Conservation (phyloP, 2,888 invertebrate genomes). For the Diadegma fenestrale region DNA sequence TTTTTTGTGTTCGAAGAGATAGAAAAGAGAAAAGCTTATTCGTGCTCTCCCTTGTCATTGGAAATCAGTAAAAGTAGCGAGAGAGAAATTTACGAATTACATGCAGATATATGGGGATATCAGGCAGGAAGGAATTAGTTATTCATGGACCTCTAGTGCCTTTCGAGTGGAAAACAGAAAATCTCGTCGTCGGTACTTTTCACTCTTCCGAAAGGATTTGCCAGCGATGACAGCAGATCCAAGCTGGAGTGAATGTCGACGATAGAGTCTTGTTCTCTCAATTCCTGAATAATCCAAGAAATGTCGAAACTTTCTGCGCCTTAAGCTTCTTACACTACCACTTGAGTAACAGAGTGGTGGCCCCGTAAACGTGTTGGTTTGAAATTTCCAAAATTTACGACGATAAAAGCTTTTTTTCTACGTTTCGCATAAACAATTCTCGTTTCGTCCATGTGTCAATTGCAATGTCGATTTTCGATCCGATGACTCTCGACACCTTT, state of each 20-base stretch:
- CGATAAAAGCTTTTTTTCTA: not conserved
- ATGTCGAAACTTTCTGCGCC: constrained; percentile 55
- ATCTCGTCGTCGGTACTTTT: constrained; percentile 42
- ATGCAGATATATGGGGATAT: constrained; percentile 15
- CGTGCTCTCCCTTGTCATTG: not conserved
- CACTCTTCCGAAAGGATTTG: constrained; percentile 43
- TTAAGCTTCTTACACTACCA: constrained; percentile 70
- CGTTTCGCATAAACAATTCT: not conserved
- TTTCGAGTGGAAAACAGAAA: constrained; percentile 60
- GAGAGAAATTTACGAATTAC: constrained; percentile 15
- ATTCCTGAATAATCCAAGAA: constrained; percentile 71
- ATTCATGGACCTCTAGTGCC: constrained; percentile 70
- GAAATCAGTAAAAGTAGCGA: constrained; percentile 14
- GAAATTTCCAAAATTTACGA: not conserved
- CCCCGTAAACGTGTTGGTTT: not conserved
- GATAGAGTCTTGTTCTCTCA: constrained; percentile 20
- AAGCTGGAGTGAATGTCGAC: constrained; percentile 35
- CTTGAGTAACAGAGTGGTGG: constrained; percentile 1
- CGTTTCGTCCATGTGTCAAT: not conserved
- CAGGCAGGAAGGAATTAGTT: constrained; percentile 65
- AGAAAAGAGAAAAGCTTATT: not conserved
- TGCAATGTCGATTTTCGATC: not conserved
- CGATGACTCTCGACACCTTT: not conserved
- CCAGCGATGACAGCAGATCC: constrained; percentile 50
- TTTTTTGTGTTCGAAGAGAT: not conserved